phyloP scores from a whole-genome alignment of 2,113 vertebrate genomes.

The Casuarius casuarius region DNA sequence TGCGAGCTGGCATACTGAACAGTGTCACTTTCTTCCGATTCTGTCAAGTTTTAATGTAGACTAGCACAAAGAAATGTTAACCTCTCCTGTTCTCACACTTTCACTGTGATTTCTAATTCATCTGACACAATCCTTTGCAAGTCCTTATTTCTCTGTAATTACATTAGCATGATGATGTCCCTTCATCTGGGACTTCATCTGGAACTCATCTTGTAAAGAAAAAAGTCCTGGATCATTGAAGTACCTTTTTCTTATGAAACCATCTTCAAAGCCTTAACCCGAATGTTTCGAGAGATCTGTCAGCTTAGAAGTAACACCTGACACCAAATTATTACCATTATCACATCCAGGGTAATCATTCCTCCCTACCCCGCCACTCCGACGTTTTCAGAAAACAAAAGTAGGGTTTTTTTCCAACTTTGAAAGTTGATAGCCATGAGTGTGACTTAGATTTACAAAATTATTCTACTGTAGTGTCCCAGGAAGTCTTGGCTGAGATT shows the following conservation, averaged over 20 bases:
- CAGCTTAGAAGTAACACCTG: slow-evolving; percentile 52
- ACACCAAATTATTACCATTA: slow-evolving; percentile 59
- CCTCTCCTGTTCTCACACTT: slow-evolving; percentile 55
- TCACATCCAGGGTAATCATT: slow-evolving; percentile 61
- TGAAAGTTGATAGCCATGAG: slow-evolving; percentile 27
- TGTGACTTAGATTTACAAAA: slow-evolving; percentile 44
- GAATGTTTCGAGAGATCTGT: slow-evolving; percentile 66
- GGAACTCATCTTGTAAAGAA: slow-evolving; percentile 54
- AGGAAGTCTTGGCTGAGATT: slow-evolving; percentile 48
- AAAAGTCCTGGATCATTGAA: slow-evolving; percentile 44
- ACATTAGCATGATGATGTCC: slow-evolving; percentile 69
- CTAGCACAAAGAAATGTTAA: slow-evolving; percentile 53
- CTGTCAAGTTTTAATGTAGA: slow-evolving; percentile 44
- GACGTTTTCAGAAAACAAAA: slow-evolving; percentile 58
- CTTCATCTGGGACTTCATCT: slow-evolving; percentile 69
- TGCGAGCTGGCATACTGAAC: background rate
- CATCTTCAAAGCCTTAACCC: slow-evolving; percentile 71
- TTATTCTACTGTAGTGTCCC: slow-evolving; percentile 11
- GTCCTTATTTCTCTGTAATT: slow-evolving; percentile 72
- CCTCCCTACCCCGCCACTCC: slow-evolving; percentile 21
- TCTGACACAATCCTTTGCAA: slow-evolving; percentile 51
- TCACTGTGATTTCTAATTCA: slow-evolving; percentile 67
- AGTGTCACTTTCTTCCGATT: slow-evolving; percentile 41
- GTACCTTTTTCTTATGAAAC: slow-evolving; percentile 45
- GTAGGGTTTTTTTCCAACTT: slow-evolving; percentile 45